These are phyloP conservation scores for Phenganax subtilis DNA, from an alignment of 92 coral and sea anemone genomes.

Conservation along the genomic window DNA sequence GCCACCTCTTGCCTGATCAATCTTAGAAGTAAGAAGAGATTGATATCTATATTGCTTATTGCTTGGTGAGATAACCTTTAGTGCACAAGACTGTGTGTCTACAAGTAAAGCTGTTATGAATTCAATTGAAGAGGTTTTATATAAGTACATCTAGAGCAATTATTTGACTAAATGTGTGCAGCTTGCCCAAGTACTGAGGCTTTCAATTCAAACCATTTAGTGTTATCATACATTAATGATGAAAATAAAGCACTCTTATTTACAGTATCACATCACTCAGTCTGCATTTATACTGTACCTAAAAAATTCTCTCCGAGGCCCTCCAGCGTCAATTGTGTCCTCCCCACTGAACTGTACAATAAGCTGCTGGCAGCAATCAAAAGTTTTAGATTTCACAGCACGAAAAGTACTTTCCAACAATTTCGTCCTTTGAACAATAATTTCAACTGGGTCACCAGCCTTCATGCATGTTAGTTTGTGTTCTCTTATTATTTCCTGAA, in stretches of 20 bases:
- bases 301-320: constrained; percentile 23
- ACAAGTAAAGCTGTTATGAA: not conserved
- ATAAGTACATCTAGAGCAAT: not conserved
- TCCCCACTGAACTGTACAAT: constrained; percentile 10
- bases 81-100: not conserved
- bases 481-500: not conserved
- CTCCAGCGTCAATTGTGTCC: constrained; percentile 20
- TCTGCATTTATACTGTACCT: not conserved
- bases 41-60: not conserved
- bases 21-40: not conserved
- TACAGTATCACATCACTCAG: not conserved
- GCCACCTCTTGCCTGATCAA: constrained; percentile 16
- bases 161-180: not conserved
- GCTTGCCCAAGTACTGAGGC: not conserved
- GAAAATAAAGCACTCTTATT: no score
- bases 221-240: no score
- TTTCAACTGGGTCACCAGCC: not conserved
- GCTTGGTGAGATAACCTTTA: not conserved
- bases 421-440: not conserved
- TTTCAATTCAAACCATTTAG: no score
- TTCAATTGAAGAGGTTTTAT: not conserved
- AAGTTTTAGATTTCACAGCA: not conserved
- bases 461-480: not conserved
- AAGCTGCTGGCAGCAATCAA: not conserved
- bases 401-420: not conserved